A percentile compares a stretch with the other conserved stretches of the same genome.
These are phyloP conservation scores for Panthera uncia DNA, from an alignment of 2,113 vertebrate species.

Conservation along the genomic window DNA sequence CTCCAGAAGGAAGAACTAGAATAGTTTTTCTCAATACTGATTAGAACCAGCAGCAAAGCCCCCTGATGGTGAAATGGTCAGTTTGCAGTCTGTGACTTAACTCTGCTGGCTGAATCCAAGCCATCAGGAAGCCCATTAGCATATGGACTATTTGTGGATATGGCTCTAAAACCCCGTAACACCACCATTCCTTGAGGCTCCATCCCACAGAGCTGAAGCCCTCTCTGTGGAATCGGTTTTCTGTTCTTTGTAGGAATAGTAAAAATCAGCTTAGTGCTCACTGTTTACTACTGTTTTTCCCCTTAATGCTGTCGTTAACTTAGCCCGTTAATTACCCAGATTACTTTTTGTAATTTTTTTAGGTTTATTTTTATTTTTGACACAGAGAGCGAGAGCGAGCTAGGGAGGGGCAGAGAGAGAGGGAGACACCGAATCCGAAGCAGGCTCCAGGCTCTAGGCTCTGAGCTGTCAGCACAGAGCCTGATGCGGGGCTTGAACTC, in stretches of 20 bases:
- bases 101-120: not conserved
- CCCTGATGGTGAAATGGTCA: not conserved
- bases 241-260: not conserved
- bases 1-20: not conserved
- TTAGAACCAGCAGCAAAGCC: not conserved
- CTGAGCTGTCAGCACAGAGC: too few relatives aligned
- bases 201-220: not conserved
- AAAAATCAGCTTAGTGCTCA: not conserved
- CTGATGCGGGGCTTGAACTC: too few relatives aligned
- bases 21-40: not conserved
- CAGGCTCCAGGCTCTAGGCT: too few relatives aligned
- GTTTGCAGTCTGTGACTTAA: not conserved
- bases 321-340: not conserved
- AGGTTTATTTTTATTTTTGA: too few relatives aligned
- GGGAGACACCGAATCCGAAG: too few relatives aligned
- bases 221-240: not conserved
- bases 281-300: not conserved
- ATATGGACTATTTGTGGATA: not conserved
- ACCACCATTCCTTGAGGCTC: not conserved
- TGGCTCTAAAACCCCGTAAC: not conserved
- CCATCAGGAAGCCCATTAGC: not conserved
- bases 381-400: too few relatives aligned
- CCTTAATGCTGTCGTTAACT: not conserved
- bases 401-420: too few relatives aligned
- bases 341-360: not conserved